Conservation (phyloP, 2,888 invertebrate genomes). For the Adineta ricciae region DNA sequence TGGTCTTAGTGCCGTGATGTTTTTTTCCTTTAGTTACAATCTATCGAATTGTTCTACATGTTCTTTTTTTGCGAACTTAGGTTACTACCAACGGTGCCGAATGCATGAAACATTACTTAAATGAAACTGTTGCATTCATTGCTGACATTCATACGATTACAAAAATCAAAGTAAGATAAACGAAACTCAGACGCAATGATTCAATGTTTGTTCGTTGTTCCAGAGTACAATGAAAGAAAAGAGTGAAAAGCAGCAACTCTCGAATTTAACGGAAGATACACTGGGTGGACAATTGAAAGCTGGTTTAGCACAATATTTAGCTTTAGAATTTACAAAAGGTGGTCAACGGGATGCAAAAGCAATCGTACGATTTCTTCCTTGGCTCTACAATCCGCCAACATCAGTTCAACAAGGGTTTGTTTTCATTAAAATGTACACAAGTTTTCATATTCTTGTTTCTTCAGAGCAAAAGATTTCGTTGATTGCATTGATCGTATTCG, state of each 20-base stretch:
- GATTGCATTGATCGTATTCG: conserved; percentile 89
- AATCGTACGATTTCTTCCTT: conserved; percentile 71
- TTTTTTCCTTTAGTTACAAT: not conserved
- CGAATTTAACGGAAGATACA: conserved; percentile 80
- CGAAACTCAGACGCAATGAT: not conserved
- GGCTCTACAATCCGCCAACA: conserved; percentile 73
- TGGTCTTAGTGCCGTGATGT: conserved; percentile 16
- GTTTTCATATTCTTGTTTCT: too few species aligned
- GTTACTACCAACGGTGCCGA: conserved; percentile 74
- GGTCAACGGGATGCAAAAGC: conserved; percentile 71
- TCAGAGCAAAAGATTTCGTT: conserved; percentile 74
- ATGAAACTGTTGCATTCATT: conserved; percentile 84
- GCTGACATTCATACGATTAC: conserved; percentile 88
- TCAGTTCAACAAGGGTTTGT: conserved; percentile 64
- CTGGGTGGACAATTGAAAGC: conserved; percentile 90
- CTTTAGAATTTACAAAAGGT: conserved; percentile 70
- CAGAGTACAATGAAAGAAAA: conserved; percentile 34
- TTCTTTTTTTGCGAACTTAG: conserved; percentile 35
- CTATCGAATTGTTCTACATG: not conserved
- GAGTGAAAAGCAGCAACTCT: conserved; percentile 26
- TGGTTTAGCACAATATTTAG: conserved; percentile 70
- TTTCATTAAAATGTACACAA: too few species aligned
- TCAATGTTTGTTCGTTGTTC: not conserved
- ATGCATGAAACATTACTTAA: conserved; percentile 78
- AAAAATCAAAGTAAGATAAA: conserved; percentile 71